Evolutionary conservation across 2,113 vertebrate species (phyloP).

Genomic region (Corydoras maculifer): DNA sequence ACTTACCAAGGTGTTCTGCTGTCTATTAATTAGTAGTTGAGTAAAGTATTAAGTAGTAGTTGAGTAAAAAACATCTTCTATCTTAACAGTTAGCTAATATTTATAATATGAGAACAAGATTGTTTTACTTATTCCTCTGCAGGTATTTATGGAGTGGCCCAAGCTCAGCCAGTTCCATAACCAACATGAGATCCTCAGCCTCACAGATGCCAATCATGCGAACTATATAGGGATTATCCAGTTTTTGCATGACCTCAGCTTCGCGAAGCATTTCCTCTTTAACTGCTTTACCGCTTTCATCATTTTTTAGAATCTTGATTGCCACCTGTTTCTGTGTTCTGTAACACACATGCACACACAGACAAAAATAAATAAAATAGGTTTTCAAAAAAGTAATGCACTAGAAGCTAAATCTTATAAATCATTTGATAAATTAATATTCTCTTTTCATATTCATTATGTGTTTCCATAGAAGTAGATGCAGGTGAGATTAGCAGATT

Average conservation of each 20-base stretch:
- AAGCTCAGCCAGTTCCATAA: conserved; percentile 96
- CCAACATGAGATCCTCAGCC: conserved; percentile 90
- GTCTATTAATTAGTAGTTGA: no score
- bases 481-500: no score
- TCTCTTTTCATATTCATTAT: no score
- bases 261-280: conserved; percentile 85
- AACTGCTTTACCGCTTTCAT: conserved; percentile 71
- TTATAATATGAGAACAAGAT: not conserved
- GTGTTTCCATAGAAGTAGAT: not conserved
- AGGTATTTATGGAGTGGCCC: conserved; percentile 91
- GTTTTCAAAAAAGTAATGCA: no score
- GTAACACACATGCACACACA: not conserved
- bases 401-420: no score
- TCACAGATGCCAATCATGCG: conserved; percentile 97
- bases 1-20: no score
- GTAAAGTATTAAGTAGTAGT: no score
- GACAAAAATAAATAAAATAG: no score
- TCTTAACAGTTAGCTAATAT: not conserved
- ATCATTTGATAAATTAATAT: no score
- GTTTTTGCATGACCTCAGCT: conserved; percentile 90
- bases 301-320: conserved; percentile 92
- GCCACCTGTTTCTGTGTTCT: conserved; percentile 85
- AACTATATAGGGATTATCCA: conserved; percentile 96
- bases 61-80: not conserved
- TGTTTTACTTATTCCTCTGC: conserved; percentile 79